phyloP scores from a whole-genome alignment of 2,797 vertebrate genomes.

The Aulostomus chinensis region DNA sequence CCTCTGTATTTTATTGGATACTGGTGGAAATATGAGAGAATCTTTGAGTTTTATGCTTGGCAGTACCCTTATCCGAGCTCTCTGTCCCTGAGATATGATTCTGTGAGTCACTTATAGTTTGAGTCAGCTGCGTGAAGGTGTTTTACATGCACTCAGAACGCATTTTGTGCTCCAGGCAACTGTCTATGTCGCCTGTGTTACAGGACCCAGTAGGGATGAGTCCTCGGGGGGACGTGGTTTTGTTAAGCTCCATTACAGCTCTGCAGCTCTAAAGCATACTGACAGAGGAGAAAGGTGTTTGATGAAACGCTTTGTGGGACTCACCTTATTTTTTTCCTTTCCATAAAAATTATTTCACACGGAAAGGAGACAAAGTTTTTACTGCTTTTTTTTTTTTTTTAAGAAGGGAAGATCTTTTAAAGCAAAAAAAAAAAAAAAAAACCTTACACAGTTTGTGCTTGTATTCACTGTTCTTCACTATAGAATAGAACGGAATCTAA shows the following conservation, averaged over 20 bases:
- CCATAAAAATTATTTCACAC: constrained; percentile 26
- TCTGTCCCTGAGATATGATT: background rate
- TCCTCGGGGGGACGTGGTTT: constrained; percentile 43
- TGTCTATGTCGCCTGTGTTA: background rate
- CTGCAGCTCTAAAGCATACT: constrained; percentile 2
- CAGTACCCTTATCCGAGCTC: background rate
- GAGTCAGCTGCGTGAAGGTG: background rate
- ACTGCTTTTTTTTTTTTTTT: constrained; percentile 1
- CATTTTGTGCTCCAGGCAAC: background rate
- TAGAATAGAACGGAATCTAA: too few species aligned
- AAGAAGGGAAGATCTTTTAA: constrained; percentile 42
- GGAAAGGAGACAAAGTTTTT: constrained; percentile 25
- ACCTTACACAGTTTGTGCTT: constrained; percentile 36
- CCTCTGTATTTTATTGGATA: background rate
- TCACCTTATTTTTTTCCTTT: constrained; percentile 64
- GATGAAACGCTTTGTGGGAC: constrained; percentile 37
- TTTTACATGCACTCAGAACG: background rate
- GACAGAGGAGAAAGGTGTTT: constrained; percentile 22
- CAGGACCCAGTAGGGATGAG: constrained; percentile 8
- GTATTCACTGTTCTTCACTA: too few species aligned
- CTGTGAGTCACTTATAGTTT: background rate
- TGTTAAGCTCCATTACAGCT: constrained; percentile 27
- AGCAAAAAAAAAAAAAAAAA: constrained; percentile 35
- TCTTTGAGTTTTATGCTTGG: background rate
- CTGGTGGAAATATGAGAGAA: background rate